Conservation (phyloP, 2,797 vertebrate species). For the Orestias chungarensis region DNA sequence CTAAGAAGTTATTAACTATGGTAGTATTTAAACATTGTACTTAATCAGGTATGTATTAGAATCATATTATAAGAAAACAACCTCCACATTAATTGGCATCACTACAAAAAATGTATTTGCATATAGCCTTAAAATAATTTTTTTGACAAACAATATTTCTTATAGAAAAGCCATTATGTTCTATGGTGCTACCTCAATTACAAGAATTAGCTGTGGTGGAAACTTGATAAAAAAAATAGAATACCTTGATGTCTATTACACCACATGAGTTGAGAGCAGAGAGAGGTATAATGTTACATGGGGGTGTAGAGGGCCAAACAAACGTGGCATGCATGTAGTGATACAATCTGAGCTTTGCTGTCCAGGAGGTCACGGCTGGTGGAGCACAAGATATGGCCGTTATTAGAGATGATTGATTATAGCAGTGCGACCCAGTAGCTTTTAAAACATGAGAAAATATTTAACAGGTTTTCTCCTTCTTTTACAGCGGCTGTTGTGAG, state of each 20-base stretch:
- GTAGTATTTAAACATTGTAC: not conserved
- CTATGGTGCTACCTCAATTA: no score
- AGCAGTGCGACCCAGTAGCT: conserved; percentile 40
- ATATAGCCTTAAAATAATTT: not conserved
- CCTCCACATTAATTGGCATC: not conserved
- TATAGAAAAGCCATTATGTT: not conserved
- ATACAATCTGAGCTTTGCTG: conserved; percentile 79
- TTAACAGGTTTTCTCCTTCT: conserved; percentile 63
- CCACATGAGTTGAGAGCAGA: conserved; percentile 50
- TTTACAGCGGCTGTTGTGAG: conserved; percentile 40
- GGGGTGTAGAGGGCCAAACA: conserved; percentile 60
- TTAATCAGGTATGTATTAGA: not conserved
- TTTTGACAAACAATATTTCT: no score
- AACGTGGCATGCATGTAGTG: conserved; percentile 56
- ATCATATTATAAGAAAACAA: not conserved
- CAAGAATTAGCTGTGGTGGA: conserved; percentile 43
- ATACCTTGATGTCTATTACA: conserved; percentile 53
- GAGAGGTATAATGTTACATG: conserved; percentile 47
- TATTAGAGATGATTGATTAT: conserved; percentile 81
- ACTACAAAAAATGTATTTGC: not conserved
- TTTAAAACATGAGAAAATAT: conserved; percentile 69
- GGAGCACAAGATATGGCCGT: conserved; percentile 69
- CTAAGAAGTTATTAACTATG: no score
- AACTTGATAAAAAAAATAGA: conserved; percentile 60
- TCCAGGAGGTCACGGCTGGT: conserved; percentile 73